These are phyloP conservation scores for Yoshiicerus persimilis DNA, from an alignment of 1,140 invertebrate genomes.

Conservation along the genomic window DNA sequence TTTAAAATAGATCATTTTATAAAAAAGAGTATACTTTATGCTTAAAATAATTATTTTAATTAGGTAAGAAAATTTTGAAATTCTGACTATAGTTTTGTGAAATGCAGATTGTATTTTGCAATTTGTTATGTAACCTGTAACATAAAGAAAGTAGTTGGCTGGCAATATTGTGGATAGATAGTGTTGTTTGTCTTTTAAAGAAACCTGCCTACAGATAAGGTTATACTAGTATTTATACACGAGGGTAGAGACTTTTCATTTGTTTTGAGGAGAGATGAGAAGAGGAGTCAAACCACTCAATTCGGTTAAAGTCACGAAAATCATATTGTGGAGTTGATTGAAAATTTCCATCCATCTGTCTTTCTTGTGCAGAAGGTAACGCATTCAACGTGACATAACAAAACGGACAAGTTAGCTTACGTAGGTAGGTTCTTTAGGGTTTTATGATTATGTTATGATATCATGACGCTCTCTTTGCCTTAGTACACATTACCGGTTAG, in stretches of 20 bases:
- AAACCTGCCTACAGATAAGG: not conserved
- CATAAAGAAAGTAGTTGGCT: not conserved
- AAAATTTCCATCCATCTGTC: not conserved
- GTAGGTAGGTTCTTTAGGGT: not conserved
- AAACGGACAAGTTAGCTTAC: not conserved
- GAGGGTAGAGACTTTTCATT: not conserved
- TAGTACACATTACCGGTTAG: too few species aligned
- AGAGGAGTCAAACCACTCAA: constrained; percentile 11
- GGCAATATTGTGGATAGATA: too few species aligned
- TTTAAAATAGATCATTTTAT: too few species aligned
- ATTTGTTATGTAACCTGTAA: not conserved
- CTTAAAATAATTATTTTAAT: too few species aligned
- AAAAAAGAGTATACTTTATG: too few species aligned
- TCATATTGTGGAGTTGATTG: constrained; percentile 10
- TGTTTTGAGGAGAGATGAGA: not conserved
- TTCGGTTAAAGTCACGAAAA: constrained; percentile 6
- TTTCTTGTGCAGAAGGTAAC: not conserved
- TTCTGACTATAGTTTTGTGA: too few species aligned
- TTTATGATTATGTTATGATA: not conserved
- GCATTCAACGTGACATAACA: not conserved
- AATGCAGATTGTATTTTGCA: too few species aligned
- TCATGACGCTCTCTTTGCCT: not conserved
- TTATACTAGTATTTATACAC: not conserved
- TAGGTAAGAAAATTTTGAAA: too few species aligned
- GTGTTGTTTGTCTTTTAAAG: not conserved